Evolutionary conservation across 1,140 invertebrate species (phyloP).

Genomic region (Scaptodrosophila lebanonensis): DNA sequence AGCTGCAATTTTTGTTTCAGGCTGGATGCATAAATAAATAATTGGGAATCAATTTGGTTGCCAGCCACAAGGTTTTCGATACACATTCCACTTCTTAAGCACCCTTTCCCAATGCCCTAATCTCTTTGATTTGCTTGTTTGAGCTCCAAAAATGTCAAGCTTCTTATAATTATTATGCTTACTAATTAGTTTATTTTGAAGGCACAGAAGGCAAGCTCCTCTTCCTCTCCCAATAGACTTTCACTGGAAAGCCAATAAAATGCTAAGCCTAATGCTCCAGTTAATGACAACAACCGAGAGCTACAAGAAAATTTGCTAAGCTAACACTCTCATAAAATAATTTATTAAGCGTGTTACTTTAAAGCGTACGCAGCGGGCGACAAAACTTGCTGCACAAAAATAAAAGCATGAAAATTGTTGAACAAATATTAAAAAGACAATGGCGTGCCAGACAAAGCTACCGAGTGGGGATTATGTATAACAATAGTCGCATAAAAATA

Average conservation of each 20-base stretch:
- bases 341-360: constrained; percentile 57
- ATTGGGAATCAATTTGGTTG: no score
- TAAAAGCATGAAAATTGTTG: constrained; percentile 61
- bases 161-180: constrained; percentile 35
- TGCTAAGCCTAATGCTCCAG: constrained; percentile 17
- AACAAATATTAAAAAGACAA: constrained; percentile 66
- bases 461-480: constrained; percentile 52
- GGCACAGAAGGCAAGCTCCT: neutral
- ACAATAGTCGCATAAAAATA: constrained; percentile 71
- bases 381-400: constrained; percentile 28
- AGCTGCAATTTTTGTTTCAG: no score
- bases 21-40: no score
- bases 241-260: neutral
- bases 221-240: no score
- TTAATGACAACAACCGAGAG: constrained; percentile 41
- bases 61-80: no score
- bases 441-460: constrained; percentile 15
- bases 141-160: constrained; percentile 17
- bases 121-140: constrained; percentile 4
- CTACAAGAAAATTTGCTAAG: constrained; percentile 52
- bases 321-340: constrained; percentile 75
- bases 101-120: no score
- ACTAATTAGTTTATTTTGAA: constrained; percentile 64
- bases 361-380: constrained; percentile 39
- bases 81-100: no score